Evolutionary conservation across 2,888 invertebrate genomes (phyloP), one percentile per base, ranked within the genome.

Genomic region (Punctoribates punctum): DNA sequence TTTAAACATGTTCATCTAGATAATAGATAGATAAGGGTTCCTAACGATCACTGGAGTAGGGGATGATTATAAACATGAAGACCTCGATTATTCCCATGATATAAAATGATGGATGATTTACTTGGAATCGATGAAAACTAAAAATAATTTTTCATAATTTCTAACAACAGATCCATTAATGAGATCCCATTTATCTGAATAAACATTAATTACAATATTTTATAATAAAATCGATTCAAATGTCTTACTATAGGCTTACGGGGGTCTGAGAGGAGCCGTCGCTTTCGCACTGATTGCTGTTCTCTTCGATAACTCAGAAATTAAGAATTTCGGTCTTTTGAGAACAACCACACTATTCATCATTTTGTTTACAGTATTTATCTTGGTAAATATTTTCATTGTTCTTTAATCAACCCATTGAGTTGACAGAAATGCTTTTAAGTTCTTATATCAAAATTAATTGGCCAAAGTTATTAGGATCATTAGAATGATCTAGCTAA

Each of bases 261-360:
- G 87, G 23, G 87, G 87, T 17, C 82, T 87, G 34, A 82, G 87
- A 46, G 87, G 87, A 5, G 87, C 87, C 2, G 86, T 87, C 0
- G 86, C 86, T 42, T 87, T 88, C 81, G 87, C 86, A 0, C 82
- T 88, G 67, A 87, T 86, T 1, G 85, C 85, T 76, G 84, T 87
- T 83, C 81, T 88, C 34, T 79, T 83, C 15, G 80, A 81, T 11
- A 78, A 81, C 2, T 80, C 81, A 1, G 79, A 83, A 70, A 80
- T 82, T 2, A 80, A 80, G 48, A 82, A 82, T 20, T 72, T 72
- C 46, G 72, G 42, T 29, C 82, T 84, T 17, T 82, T 85, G 72
- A 82, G 84, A 27, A 83, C 84, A 5, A 83, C 85, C 4, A 85
- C 85, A 0, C 82, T 85, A 25, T 81, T 83, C 73, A 83, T 85